phyloP scores from a whole-genome alignment of 2,888 invertebrate species.

The Asteroscopus sphinx region DNA sequence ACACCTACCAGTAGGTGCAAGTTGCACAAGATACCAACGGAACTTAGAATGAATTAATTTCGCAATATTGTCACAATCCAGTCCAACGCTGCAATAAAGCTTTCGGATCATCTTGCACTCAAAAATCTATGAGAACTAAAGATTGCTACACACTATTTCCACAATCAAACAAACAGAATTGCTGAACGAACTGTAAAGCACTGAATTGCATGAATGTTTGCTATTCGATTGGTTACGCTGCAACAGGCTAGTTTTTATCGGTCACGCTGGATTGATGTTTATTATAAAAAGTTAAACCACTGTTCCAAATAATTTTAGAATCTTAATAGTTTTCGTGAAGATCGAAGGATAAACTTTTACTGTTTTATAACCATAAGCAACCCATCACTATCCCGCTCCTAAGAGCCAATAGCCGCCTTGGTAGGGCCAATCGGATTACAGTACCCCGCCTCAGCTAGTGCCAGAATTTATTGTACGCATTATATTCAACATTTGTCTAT shows the following conservation, averaged over 20 bases:
- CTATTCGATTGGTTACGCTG: slow-evolving; percentile 30
- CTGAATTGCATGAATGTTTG: slow-evolving; percentile 29
- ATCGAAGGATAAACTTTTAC: no score
- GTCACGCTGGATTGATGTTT: not conserved
- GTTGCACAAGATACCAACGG: no score
- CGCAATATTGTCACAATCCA: not conserved
- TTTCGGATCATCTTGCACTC: not conserved
- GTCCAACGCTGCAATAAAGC: not conserved
- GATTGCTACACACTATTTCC: slow-evolving; percentile 20
- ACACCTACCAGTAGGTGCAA: no score
- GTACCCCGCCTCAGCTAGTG: no score
- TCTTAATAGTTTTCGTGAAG: no score
- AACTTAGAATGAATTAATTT: no score
- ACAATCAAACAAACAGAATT: slow-evolving; percentile 13
- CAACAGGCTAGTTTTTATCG: slow-evolving; percentile 14
- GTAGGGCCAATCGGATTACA: no score
- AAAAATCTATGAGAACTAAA: not conserved
- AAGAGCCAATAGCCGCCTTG: no score
- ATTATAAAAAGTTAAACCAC: not conserved
- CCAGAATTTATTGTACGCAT: no score
- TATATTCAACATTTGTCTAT: no score
- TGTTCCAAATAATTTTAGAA: not conserved
- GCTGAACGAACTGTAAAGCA: slow-evolving; percentile 10
- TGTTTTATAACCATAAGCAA: no score
- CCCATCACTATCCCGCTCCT: no score